Conservation (phyloP, 35 echinoderm and acorn worm genomes). For the Acanthaster planci region DNA sequence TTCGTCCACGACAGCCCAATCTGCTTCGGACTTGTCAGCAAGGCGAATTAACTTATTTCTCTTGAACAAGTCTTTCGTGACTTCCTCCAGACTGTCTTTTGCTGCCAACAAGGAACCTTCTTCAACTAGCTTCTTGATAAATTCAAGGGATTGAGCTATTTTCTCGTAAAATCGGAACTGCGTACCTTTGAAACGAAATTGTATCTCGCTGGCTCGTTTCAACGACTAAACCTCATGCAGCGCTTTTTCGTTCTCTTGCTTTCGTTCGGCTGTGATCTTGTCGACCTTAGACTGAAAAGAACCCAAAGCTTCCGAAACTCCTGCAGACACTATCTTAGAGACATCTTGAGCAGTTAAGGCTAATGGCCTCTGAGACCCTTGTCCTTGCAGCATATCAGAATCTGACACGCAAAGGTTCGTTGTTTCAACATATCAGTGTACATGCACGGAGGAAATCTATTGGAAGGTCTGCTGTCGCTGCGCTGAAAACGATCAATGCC, state of each 20-base stretch:
- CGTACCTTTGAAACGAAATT: background rate
- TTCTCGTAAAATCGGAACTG: too few relatives aligned
- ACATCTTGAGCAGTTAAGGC: background rate
- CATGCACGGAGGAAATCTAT: background rate
- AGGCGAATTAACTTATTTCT: background rate
- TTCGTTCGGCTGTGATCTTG: background rate
- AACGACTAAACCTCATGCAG: background rate
- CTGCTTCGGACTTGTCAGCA: conserved; percentile 5
- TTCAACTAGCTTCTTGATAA: too few relatives aligned
- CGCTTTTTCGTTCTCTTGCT: background rate
- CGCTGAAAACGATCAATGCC: background rate
- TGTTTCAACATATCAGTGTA: background rate
- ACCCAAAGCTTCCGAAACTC: background rate
- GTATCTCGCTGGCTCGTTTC: background rate
- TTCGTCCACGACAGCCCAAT: background rate
- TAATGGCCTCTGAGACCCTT: background rate
- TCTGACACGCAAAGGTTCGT: background rate
- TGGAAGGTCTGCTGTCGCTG: too few relatives aligned
- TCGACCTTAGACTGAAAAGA: background rate
- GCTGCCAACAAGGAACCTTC: too few relatives aligned
- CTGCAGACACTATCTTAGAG: background rate
- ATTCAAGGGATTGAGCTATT: too few relatives aligned
- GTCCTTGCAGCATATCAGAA: too few relatives aligned
- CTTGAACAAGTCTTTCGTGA: too few relatives aligned
- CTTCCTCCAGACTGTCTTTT: too few relatives aligned